Conservation (phyloP, 2,797 vertebrate genomes). For the Eospalax fontanierii region DNA sequence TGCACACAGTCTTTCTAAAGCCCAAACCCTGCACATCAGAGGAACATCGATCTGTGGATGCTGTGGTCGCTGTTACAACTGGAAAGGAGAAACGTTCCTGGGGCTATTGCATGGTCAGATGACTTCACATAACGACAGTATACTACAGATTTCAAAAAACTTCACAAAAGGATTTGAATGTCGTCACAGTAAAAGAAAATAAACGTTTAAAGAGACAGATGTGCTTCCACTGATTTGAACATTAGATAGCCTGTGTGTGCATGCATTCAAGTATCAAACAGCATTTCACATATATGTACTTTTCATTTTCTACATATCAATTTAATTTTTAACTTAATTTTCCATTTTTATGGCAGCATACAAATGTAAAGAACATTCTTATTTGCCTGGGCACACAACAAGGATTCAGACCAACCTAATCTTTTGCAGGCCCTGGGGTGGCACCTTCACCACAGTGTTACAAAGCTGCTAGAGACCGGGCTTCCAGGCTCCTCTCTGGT, state of each 20-base stretch:
- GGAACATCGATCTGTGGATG: too few relatives aligned
- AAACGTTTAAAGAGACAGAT: background rate
- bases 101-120: fast-evolving
- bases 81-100: background rate
- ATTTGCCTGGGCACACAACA: background rate
- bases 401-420: background rate
- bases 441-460: background rate
- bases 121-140: too few relatives aligned
- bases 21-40: background rate
- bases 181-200: background rate
- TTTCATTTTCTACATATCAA: background rate
- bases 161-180: background rate
- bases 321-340: background rate
- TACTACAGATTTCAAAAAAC: background rate
- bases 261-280: background rate
- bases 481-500: background rate
- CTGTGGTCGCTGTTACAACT: background rate
- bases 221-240: background rate
- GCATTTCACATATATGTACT: background rate
- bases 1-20: background rate
- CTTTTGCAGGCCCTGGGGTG: background rate
- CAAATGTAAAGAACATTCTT: background rate
- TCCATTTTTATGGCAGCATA: background rate
- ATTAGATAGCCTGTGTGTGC: background rate
- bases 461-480: background rate